Evolutionary conservation across 2,888 invertebrate species (phyloP).

Genomic region (Stenichneumon culpator): DNA sequence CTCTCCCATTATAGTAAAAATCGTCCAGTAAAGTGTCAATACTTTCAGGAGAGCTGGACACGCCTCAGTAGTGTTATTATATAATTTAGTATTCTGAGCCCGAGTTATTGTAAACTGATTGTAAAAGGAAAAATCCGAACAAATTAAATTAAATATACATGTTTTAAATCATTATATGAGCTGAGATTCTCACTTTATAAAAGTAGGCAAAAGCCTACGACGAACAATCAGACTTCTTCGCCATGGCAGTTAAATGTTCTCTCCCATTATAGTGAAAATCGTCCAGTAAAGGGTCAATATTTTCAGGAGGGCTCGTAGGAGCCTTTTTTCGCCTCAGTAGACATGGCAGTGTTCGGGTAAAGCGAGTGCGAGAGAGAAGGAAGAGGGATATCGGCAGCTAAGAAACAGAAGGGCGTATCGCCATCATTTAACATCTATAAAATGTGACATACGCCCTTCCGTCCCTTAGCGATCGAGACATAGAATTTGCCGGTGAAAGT

Average conservation of each 20-base stretch:
- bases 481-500: conserved; percentile 74
- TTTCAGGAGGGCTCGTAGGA: conserved; percentile 60
- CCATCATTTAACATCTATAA: neutral
- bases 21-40: neutral
- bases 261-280: neutral
- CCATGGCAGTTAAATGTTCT: neutral
- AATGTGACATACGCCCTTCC: neutral
- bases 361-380: conserved; percentile 20
- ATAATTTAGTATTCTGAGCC: no score
- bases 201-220: no score
- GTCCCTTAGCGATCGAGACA: neutral
- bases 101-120: no score
- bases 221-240: no score
- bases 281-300: conserved; percentile 27
- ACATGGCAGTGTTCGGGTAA: conserved; percentile 22
- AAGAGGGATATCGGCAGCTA: neutral
- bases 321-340: conserved; percentile 31
- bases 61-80: neutral
- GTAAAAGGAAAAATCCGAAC: no score
- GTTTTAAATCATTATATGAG: no score
- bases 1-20: no score
- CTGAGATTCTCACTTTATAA: no score
- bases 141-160: no score
- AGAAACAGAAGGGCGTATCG: neutral
- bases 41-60: conserved; percentile 59